A percentile compares a stretch with the other conserved stretches of the same genome.
phyloP scores from a whole-genome alignment of 2,888 invertebrate genomes.

The Nomada fucata region DNA sequence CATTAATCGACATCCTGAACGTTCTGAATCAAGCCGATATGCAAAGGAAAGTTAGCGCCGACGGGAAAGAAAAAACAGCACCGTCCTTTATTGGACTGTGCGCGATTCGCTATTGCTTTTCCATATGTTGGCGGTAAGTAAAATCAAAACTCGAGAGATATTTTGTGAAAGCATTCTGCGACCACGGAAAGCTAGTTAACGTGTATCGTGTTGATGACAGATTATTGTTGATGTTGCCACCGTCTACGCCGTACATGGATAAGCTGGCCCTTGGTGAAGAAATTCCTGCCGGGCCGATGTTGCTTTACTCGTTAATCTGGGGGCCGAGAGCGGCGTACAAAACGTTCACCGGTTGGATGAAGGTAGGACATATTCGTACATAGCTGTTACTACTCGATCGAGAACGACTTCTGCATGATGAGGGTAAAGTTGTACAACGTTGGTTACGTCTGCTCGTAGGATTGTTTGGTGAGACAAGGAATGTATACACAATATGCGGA shows the following conservation, averaged over 20 bases:
- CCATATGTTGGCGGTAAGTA: constrained; percentile 91
- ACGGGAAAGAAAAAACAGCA: constrained; percentile 78
- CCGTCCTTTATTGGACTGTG: constrained; percentile 88
- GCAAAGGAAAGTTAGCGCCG: constrained; percentile 73
- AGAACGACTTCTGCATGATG: too few species aligned
- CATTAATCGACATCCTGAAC: constrained; percentile 92
- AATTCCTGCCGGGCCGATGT: constrained; percentile 88
- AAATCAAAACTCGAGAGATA: too few species aligned
- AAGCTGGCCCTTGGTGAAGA: constrained; percentile 89
- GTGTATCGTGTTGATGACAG: constrained; percentile 82
- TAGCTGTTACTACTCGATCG: not conserved
- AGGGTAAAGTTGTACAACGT: not conserved
- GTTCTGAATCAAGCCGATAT: constrained; percentile 89
- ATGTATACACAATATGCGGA: constrained; percentile 93
- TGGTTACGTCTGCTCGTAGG: constrained; percentile 82
- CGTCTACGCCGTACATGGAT: constrained; percentile 94
- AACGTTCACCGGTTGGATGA: constrained; percentile 94
- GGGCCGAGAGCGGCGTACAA: constrained; percentile 94
- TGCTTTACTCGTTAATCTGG: constrained; percentile 95
- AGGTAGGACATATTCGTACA: constrained; percentile 81
- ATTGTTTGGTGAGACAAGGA: constrained; percentile 95
- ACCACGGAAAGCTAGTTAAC: too few species aligned
- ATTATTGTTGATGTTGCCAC: constrained; percentile 93
- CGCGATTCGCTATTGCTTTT: constrained; percentile 96
- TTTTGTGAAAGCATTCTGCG: too few species aligned